A percentile compares a stretch with the other conserved stretches of the same genome.
Evolutionary conservation across 1,140 invertebrate species (phyloP).

Genomic region (Eriosoma lanigerum): DNA sequence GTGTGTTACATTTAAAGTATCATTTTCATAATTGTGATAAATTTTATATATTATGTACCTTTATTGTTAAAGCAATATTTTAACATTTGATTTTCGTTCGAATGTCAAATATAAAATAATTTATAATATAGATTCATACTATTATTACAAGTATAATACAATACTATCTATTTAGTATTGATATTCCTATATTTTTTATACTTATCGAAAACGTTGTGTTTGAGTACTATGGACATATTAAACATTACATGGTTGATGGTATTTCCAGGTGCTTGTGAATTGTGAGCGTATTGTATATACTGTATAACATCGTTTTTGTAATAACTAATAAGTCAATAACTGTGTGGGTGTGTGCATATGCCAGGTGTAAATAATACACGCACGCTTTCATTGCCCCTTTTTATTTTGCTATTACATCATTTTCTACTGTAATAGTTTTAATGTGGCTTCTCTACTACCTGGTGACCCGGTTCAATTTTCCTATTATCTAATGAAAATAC

Average conservation of each 20-base stretch:
- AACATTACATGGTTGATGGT: slow-evolving; percentile 10
- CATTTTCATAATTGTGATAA: no score
- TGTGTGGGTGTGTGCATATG: not conserved
- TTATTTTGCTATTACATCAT: slow-evolving; percentile 27
- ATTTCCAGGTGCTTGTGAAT: slow-evolving; percentile 14
- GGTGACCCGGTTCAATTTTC: not conserved
- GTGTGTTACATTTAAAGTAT: no score
- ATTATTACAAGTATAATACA: no score
- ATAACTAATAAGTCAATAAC: slow-evolving; percentile 25
- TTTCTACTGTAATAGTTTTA: slow-evolving; percentile 9
- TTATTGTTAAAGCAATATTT: no score
- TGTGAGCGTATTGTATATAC: not conserved
- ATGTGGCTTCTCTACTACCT: not conserved
- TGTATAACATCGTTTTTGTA: no score
- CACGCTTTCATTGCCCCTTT: not conserved
- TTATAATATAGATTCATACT: no score
- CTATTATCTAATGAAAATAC: slow-evolving; percentile 33
- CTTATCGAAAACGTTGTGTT: not conserved
- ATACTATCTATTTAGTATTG: no score
- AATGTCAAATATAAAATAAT: no score
- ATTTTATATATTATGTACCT: no score
- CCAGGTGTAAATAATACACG: slow-evolving; percentile 40
- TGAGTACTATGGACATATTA: not conserved
- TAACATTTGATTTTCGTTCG: no score
- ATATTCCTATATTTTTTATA: no score